Conservation (phyloP, 2,888 invertebrate genomes). For the Eurois occulta region DNA sequence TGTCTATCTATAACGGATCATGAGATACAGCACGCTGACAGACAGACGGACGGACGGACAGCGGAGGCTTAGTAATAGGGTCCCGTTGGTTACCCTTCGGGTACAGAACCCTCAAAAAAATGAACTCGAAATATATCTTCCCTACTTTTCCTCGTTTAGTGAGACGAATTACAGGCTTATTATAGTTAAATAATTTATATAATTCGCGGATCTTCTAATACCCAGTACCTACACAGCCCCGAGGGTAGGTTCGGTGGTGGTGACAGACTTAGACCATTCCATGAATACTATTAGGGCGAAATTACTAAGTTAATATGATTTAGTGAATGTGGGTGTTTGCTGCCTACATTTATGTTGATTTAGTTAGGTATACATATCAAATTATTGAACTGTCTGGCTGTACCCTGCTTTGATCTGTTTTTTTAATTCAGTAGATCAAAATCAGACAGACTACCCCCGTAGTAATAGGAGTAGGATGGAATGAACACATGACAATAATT, state of each 20-base stretch:
- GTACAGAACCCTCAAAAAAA: not conserved
- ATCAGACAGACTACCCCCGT: no score
- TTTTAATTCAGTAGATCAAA: no score
- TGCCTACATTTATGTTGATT: not conserved
- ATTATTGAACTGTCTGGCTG: not conserved
- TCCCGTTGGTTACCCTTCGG: no score
- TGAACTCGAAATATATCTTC: not conserved
- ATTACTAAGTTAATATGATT: slow-evolving; percentile 44
- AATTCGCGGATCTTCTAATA: not conserved
- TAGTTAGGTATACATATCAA: not conserved
- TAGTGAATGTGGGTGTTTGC: slow-evolving; percentile 24
- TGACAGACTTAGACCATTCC: slow-evolving; percentile 14
- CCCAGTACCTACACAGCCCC: no score
- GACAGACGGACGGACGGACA: no score
- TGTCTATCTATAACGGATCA: no score
- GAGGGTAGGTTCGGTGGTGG: not conserved
- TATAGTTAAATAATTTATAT: not conserved
- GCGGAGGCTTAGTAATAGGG: no score
- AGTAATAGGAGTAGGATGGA: no score
- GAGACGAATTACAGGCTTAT: not conserved
- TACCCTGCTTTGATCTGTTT: no score
- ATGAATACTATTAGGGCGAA: slow-evolving; percentile 52
- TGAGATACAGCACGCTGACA: no score
- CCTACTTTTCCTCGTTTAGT: not conserved
- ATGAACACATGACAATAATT: no score